Evolutionary conservation across 2,888 invertebrate genomes (phyloP).

Genomic region (Schizotus pectinicornis): DNA sequence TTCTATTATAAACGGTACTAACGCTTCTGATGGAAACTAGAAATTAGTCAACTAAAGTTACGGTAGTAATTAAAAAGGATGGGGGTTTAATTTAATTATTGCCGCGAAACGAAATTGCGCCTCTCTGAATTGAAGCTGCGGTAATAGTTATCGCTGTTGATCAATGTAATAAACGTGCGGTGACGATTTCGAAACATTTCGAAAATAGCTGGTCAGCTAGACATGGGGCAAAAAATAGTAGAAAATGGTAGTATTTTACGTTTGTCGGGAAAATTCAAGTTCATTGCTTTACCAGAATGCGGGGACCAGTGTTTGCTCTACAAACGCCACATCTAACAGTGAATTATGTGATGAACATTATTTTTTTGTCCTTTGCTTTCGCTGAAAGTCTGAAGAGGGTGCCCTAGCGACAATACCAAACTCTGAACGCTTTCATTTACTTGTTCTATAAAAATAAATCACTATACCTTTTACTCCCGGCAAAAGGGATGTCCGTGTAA

Average conservation of each 20-base stretch:
- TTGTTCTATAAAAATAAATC: slow-evolving; percentile 39
- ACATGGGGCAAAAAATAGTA: slow-evolving; percentile 8
- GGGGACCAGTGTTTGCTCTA: slow-evolving; percentile 32
- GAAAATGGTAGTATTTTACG: slow-evolving; percentile 30
- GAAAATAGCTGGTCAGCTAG: slow-evolving; percentile 18
- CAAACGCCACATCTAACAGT: slow-evolving; percentile 37
- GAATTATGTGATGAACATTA: slow-evolving; percentile 40
- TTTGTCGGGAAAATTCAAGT: slow-evolving; percentile 34
- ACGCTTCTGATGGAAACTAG: slow-evolving; percentile 1
- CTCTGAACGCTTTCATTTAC: slow-evolving; percentile 39
- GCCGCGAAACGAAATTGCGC: too few relatives aligned
- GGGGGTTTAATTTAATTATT: neutral
- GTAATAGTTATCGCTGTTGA: too few relatives aligned
- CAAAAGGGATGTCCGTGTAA: slow-evolving; percentile 35
- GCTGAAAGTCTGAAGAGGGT: slow-evolving; percentile 35
- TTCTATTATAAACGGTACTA: neutral
- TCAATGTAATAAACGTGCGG: slow-evolving; percentile 5
- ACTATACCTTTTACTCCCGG: slow-evolving; percentile 34
- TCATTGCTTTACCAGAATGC: slow-evolving; percentile 34
- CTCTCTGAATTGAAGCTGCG: too few relatives aligned
- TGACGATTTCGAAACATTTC: slow-evolving; percentile 24
- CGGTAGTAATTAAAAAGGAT: neutral
- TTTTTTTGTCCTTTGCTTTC: slow-evolving; percentile 38
- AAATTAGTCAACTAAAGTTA: neutral
- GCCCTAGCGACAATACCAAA: slow-evolving; percentile 36